A percentile compares a stretch with the other conserved stretches of the same genome.
phyloP scores from a whole-genome alignment of 2,113 vertebrate species.

The Rafetus swinhoei region DNA sequence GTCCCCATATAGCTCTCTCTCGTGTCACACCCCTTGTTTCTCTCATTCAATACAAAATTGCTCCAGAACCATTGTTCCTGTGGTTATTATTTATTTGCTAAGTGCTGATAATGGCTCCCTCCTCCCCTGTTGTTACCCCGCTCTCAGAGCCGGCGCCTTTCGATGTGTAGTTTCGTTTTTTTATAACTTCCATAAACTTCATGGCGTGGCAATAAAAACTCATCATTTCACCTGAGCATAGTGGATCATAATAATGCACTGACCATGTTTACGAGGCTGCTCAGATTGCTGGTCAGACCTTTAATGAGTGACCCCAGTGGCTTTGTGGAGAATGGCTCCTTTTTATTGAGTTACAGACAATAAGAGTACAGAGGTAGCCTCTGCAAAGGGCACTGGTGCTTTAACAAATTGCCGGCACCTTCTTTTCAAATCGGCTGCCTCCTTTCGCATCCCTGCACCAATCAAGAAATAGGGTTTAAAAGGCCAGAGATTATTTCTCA shows the following conservation, averaged over 20 bases:
- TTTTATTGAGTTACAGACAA: accelerated
- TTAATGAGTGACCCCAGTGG: not conserved
- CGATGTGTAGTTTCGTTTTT: not conserved
- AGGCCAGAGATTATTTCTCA: not conserved
- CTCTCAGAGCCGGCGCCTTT: not conserved
- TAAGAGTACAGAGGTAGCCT: accelerated
- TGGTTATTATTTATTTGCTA: accelerated
- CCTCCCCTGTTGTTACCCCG: accelerated
- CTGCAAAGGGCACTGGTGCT: accelerated
- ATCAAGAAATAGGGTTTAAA: not conserved
- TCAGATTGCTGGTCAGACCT: not conserved
- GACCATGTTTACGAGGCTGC: not conserved
- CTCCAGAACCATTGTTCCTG: accelerated
- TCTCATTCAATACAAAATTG: not conserved
- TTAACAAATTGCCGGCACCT: accelerated
- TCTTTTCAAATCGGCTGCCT: accelerated
- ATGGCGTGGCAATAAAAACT: conserved; percentile 64
- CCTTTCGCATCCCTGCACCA: accelerated
- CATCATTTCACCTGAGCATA: conserved; percentile 54
- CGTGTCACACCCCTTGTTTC: accelerated
- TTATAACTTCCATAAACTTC: conserved; percentile 73
- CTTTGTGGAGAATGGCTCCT: not conserved
- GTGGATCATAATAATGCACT: accelerated
- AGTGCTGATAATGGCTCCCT: accelerated
- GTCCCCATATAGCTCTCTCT: accelerated